Conservation (phyloP, 2,888 invertebrate species). For the Spialia ferax region DNA sequence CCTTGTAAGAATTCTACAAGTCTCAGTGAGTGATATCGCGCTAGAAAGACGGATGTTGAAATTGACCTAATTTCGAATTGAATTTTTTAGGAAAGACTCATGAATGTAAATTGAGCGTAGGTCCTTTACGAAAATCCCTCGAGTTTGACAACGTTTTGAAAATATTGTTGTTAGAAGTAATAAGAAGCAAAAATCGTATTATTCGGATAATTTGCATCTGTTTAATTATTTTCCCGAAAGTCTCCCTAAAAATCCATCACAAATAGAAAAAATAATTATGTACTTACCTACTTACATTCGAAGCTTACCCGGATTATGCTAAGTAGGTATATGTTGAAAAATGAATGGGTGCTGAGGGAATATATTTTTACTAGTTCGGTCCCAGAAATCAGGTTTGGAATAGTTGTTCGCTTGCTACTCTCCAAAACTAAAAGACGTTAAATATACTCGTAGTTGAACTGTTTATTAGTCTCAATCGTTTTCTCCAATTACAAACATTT, state of each 20-base stretch:
- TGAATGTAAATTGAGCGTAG: constrained; percentile 34
- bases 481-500: no score
- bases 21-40: not conserved
- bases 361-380: no score
- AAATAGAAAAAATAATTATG: not conserved
- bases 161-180: constrained; percentile 10
- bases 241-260: not conserved
- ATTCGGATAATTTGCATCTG: not conserved
- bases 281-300: not conserved
- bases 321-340: no score
- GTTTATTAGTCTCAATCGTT: no score
- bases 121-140: constrained; percentile 32
- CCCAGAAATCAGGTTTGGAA: no score
- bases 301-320: not conserved
- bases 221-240: not conserved
- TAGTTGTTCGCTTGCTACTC: no score
- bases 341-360: no score
- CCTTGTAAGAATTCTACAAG: no score
- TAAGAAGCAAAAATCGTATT: constrained; percentile 13
- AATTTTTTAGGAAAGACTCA: constrained; percentile 37
- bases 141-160: constrained; percentile 5
- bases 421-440: no score
- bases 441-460: no score
- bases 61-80: constrained; percentile 32
- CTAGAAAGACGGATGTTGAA: constrained; percentile 11